These are phyloP conservation scores for Urocolius indicus DNA, from an alignment of 2,113 vertebrate genomes.

Conservation along the genomic window DNA sequence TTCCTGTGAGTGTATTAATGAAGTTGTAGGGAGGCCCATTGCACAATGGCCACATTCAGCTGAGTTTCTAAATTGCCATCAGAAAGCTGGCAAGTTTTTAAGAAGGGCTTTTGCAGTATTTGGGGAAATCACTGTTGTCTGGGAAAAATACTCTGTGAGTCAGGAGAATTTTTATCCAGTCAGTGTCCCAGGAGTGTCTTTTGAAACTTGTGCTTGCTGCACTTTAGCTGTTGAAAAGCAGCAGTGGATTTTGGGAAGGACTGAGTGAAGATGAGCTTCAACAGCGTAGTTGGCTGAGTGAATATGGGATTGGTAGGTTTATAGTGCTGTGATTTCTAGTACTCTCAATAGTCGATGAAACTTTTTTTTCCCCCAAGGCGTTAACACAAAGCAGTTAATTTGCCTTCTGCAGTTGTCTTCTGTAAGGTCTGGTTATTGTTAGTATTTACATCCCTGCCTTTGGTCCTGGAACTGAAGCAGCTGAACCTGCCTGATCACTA, in stretches of 20 bases:
- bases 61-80: neutral
- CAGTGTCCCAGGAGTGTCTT: neutral
- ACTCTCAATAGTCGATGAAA: neutral
- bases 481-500: neutral
- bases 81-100: conserved; percentile 13
- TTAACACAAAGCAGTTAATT: neutral
- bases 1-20: conserved; percentile 19
- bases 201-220: neutral
- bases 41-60: conserved; percentile 47
- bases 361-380: neutral
- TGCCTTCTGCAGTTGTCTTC: neutral
- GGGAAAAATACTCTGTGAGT: neutral
- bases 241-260: neutral
- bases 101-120: neutral
- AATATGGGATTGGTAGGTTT: neutral
- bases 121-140: neutral
- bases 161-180: neutral
- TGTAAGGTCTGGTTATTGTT: neutral
- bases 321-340: neutral
- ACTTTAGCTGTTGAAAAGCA: neutral
- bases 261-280: neutral
- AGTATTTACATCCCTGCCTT: neutral
- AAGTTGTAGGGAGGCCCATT: conserved; percentile 10
- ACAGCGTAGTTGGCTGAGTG: neutral
- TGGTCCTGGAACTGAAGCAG: neutral